Evolutionary conservation across 30 jellyfish, hydroid and myxozoan genomes (phyloP).

Genomic region (Hydractinia echinata): DNA sequence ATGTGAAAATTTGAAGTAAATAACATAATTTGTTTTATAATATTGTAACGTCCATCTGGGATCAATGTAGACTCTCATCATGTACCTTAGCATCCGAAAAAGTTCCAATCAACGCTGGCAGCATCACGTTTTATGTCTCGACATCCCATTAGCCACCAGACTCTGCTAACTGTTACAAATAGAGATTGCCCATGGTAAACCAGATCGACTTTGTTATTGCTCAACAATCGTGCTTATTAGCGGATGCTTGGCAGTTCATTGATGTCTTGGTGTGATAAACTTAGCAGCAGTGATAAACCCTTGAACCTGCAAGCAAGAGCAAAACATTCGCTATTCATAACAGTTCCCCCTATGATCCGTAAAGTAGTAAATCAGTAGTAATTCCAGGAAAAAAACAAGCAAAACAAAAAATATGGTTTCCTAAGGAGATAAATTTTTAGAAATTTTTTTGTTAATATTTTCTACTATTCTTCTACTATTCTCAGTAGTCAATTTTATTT

Average conservation of each 20-base stretch:
- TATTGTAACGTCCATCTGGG: no score
- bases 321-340: not conserved
- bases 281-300: conserved; percentile 59
- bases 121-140: conserved; percentile 46
- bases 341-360: no score
- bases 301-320: conserved; percentile 33
- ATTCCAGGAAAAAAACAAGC: no score
- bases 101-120: conserved; percentile 77
- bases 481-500: no score
- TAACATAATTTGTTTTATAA: no score
- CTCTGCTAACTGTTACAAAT: conserved; percentile 75
- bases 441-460: no score
- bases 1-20: no score
- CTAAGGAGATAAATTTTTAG: no score
- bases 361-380: no score
- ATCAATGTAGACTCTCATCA: no score
- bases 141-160: conserved; percentile 60
- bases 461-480: no score
- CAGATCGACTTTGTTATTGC: conserved; percentile 57
- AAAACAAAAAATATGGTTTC: no score
- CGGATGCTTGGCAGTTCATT: conserved; percentile 72
- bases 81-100: conserved; percentile 70
- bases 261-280: conserved; percentile 64
- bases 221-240: conserved; percentile 67
- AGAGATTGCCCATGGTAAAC: conserved; percentile 57